Percentiles rank a stretch among this genome's conserved stretches.
These are phyloP conservation scores for Agrilus cyanescens DNA, from an alignment of 2,888 invertebrate species.

Conservation along the genomic window DNA sequence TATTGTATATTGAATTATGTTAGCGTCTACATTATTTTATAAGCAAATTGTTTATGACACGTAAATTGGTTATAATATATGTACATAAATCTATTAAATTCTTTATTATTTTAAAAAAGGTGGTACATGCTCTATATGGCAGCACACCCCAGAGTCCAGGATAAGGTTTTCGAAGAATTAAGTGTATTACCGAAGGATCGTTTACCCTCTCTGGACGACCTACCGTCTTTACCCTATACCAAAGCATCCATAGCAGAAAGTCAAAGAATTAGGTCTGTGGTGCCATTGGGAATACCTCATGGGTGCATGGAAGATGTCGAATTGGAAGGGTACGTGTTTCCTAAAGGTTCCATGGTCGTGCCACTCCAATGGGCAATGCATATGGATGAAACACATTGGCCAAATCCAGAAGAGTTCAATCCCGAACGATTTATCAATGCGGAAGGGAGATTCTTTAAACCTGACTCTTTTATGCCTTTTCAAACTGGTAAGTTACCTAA, in stretches of 20 bases:
- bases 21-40: too few species aligned
- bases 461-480: conserved; percentile 67
- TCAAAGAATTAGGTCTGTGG: conserved; percentile 66
- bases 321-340: conserved; percentile 45
- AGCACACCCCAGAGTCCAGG: conserved; percentile 49
- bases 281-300: conserved; percentile 78
- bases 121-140: conserved; percentile 77
- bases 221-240: conserved; percentile 43
- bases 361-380: conserved; percentile 74
- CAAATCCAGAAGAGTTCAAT: conserved; percentile 52
- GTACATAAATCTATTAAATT: too few species aligned
- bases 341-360: conserved; percentile 62
- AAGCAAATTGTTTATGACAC: too few species aligned
- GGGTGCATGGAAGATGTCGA: conserved; percentile 46
- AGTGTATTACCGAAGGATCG: conserved; percentile 23
- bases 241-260: conserved; percentile 70
- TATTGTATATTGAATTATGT: too few species aligned
- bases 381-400: conserved; percentile 56
- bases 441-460: conserved; percentile 49
- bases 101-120: too few species aligned
- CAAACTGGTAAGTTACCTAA: conserved; percentile 63
- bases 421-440: conserved; percentile 58
- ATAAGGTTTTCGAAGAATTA: conserved; percentile 47
- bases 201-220: conserved; percentile 42
- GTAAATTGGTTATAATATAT: too few species aligned